Percentiles rank a stretch among this genome's conserved stretches.
These are phyloP conservation scores for Camptogramma bilineatum DNA, from an alignment of 2,888 invertebrate species.

Conservation along the genomic window DNA sequence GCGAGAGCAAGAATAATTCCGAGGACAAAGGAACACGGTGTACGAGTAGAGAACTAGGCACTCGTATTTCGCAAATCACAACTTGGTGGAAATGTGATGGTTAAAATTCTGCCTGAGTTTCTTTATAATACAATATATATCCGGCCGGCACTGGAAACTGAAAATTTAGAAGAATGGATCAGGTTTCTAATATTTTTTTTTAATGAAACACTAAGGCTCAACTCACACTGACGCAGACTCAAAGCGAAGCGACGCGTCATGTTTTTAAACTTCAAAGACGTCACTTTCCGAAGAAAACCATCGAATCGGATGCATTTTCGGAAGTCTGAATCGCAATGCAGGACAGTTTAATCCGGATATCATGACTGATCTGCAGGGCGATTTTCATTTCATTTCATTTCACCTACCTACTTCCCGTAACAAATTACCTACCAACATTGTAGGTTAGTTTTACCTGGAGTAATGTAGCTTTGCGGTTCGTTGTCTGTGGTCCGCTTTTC, in stretches of 20 bases:
- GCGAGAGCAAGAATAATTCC: slow-evolving; percentile 29
- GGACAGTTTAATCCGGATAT: too few relatives aligned
- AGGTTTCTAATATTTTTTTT: too few relatives aligned
- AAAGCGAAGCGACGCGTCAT: too few relatives aligned
- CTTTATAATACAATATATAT: not conserved
- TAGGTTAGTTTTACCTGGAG: slow-evolving; percentile 14
- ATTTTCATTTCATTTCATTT: too few relatives aligned
- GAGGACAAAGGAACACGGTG: slow-evolving; percentile 18
- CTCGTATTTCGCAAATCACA: slow-evolving; percentile 1
- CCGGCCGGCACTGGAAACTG: not conserved
- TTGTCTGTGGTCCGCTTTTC: slow-evolving; percentile 22
- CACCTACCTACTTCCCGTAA: not conserved
- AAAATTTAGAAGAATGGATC: not conserved
- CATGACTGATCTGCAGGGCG: too few relatives aligned
- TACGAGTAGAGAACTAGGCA: slow-evolving; percentile 6
- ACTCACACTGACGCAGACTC: too few relatives aligned
- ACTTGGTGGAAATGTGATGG: not conserved
- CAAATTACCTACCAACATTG: slow-evolving; percentile 8
- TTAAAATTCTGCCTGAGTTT: not conserved
- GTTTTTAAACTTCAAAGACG: too few relatives aligned
- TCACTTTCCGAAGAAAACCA: too few relatives aligned
- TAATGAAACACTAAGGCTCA: too few relatives aligned
- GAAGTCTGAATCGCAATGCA: too few relatives aligned
- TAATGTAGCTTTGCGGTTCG: slow-evolving; percentile 13
- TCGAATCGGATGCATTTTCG: too few relatives aligned